Base-by-base conservation (phyloP, 2,888 invertebrate genomes). In the Drosophila mayaguana region DNA sequence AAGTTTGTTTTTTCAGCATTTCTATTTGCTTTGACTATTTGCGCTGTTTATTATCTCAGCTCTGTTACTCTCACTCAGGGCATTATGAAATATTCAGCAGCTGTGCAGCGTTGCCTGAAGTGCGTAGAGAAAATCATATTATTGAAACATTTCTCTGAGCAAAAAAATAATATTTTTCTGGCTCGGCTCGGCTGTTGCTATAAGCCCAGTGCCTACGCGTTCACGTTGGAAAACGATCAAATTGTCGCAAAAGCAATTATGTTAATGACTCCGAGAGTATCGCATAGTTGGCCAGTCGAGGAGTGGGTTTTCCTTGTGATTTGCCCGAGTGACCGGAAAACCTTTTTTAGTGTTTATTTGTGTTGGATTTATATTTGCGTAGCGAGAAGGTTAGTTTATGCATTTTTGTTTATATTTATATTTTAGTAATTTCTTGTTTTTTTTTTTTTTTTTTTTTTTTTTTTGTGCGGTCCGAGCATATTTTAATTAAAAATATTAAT, bases 401-500 rank as follows among this genome's bases (percentile, higher is more conserved):
- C 28, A 48, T 60, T 53, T 40, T 48, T 53, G 53, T 20, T 38
- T 60, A 38, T 36, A 34, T 20, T 38, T 60, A 38, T 36, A 34
- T 28, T 40, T 46, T 51, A 43, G n/a, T 50, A 50, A 32, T 50
- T 28, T 50, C n/a, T 46, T 50, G 42, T 25, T 46, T 50, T 56
- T 71, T 46, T 55, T 56, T 71, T 63, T n/a, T 50, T 28, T 50
- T 11, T 46, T 50, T 38, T 25, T 46, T 50, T 56, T 71, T 46
- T 55, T 56, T 71, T 63, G 54, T 63, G 50, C 61, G 80, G 63
- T 43, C 48, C 48, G 63, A 70, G 70, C 73, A 89, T 70, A 73
- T 86, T 88, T 88, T 88, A 86, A 88, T 88, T 88, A 85, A 85
- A 87, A 78, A 80, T 89, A 72, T 88, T 83, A 72, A 75, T 75